Evolutionary conservation across 2,113 vertebrate genomes (phyloP), one percentile per base, ranked within the genome.

Genomic region (Otocyon megalotis): DNA sequence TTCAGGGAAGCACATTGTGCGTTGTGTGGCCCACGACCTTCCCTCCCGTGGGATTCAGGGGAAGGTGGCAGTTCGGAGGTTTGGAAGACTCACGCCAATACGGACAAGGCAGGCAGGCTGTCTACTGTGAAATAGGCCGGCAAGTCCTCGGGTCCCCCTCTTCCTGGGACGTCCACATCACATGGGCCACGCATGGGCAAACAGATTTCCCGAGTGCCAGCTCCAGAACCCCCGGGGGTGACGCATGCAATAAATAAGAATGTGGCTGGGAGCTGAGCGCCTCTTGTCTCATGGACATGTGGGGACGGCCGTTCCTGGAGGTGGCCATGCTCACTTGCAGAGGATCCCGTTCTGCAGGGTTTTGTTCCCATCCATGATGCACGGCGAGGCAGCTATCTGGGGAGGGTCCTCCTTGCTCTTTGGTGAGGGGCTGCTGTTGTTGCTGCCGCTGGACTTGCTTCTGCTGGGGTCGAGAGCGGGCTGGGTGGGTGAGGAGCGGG

Each of bases 361-460:
- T 85, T 98, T 98, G 85, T 93, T 98, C 85, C 97, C 98, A 96
- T 98, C 97, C 1, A 15, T 22, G 0, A 97, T 74, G 60, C 87
- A 95, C 0, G 98, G 89, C 0, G 96, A 85, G 71, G 97, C 24
- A 2, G 84, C 96, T 1, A 83, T 63, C 0, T 97, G 96, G 16
- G 98, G 93, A 28, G 96, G 94, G 63, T 99, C 98, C 16, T 99
- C 98, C 82, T 98, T 99, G 60, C 97, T 97, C 93, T 98, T 99
- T 1, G 99, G 99, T 8, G 98, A 97, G 72, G 99, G 99, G 97
- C 99, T 99, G 91, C 99, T 99, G 97, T 99, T 97, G 92, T 99
- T 99, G 97, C 99, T 99, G 96, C 99, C 99, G 94, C 99, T 99
- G 7, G 99, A 99, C 97, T 99, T 99, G 98, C 99, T 99, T 94